Conservation (phyloP, 2,888 invertebrate species). For the Hypsopygia costalis region DNA sequence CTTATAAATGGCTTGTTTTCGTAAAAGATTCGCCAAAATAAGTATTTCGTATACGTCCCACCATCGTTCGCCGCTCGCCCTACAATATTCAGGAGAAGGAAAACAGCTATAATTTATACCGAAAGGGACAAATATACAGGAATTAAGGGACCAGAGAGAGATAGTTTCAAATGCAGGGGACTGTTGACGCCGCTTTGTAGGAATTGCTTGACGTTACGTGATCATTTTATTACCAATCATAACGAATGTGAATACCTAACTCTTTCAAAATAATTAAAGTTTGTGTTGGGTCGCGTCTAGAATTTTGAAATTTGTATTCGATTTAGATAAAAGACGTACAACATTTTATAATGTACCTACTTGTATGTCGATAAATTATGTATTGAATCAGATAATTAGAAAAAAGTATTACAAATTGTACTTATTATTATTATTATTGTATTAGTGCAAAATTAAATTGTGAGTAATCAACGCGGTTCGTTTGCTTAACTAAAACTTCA, state of each 20-base stretch:
- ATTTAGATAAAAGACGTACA: too few species aligned
- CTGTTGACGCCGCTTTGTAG: conserved; percentile 36
- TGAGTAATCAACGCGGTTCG: too few species aligned
- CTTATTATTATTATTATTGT: too few species aligned
- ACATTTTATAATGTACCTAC: too few species aligned
- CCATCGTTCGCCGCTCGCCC: conserved; percentile 38
- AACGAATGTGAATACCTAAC: conserved; percentile 10
- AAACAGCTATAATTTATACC: conserved; percentile 65
- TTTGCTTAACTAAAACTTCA: too few species aligned
- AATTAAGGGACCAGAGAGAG: conserved; percentile 29
- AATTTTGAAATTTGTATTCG: background rate
- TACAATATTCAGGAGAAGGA: conserved; percentile 55
- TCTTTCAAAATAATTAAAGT: conserved; percentile 9
- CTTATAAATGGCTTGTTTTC: conserved; percentile 67
- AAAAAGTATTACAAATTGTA: too few species aligned
- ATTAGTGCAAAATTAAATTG: too few species aligned
- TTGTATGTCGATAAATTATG: too few species aligned
- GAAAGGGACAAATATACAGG: conserved; percentile 36
- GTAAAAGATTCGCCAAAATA: conserved; percentile 56
- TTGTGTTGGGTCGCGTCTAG: background rate
- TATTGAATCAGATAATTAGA: too few species aligned
- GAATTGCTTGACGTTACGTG: conserved; percentile 37
- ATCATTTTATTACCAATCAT: conserved; percentile 22
- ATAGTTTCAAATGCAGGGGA: conserved; percentile 26
- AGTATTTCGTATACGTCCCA: conserved; percentile 59